A percentile compares a stretch with the other conserved stretches of the same genome.
phyloP scores from a whole-genome alignment of 2,797 vertebrate species.

The Monodelphis domestica region DNA sequence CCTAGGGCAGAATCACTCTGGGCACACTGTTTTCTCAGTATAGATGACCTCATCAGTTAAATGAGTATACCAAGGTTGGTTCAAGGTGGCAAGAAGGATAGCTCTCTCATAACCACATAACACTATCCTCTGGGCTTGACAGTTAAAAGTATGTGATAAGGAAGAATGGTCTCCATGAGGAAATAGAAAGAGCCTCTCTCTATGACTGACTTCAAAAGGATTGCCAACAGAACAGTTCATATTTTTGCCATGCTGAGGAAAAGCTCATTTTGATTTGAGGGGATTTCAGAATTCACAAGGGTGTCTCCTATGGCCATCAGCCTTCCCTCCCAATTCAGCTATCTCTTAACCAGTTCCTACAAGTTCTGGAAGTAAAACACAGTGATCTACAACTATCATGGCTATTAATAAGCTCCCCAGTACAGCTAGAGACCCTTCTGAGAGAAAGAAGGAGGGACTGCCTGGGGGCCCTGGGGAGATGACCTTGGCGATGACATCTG shows the following conservation, averaged over 20 bases:
- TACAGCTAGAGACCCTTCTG: constrained; percentile 19
- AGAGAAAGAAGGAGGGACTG: not conserved
- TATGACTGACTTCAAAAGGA: not conserved
- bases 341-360: constrained; percentile 17
- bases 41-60: not conserved
- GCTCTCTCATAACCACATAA: not conserved
- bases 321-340: constrained; percentile 1
- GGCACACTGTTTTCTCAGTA: not conserved
- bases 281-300: not conserved
- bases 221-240: not conserved
- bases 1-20: not conserved
- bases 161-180: not conserved
- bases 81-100: not conserved
- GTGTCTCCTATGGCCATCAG: not conserved
- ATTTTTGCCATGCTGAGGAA: not conserved
- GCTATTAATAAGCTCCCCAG: constrained; percentile 31
- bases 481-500: constrained; percentile 99
- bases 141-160: not conserved
- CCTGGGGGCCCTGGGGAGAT: constrained; percentile 51
- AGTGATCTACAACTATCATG: constrained; percentile 26
- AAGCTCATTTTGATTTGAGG: constrained; percentile 24
- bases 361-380: not conserved
- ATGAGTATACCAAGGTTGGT: not conserved
- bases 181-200: not conserved
- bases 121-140: not conserved